These are phyloP conservation scores for Disparrhopalites patrizii DNA, from an alignment of 2,888 invertebrate species.

Conservation along the genomic window DNA sequence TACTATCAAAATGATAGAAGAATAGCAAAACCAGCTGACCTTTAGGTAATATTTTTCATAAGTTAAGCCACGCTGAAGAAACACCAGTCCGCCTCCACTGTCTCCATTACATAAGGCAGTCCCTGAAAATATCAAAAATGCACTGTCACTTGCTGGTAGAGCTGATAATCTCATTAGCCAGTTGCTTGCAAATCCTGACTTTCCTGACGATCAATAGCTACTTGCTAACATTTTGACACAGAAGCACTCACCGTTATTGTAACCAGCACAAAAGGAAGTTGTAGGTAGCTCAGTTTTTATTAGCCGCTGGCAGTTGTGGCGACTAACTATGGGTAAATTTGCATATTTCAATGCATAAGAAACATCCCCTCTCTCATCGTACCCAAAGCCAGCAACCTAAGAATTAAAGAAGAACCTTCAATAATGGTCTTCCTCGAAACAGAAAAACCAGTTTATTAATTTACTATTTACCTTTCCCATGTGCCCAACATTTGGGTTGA, in stretches of 20 bases:
- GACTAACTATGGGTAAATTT: neutral
- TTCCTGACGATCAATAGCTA: too few relatives aligned
- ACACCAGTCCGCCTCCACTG: neutral
- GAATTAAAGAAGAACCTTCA: neutral
- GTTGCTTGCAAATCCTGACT: too few relatives aligned
- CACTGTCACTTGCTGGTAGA: too few relatives aligned
- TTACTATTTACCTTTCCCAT: constrained; percentile 4
- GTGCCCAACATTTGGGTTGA: neutral
- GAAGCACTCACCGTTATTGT: neutral
- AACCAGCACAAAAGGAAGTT: constrained; percentile 1
- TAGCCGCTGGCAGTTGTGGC: neutral
- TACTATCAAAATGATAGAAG: neutral
- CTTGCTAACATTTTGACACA: too few relatives aligned
- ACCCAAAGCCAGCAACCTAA: constrained; percentile 14
- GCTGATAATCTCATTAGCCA: too few relatives aligned
- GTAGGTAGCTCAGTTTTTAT: neutral
- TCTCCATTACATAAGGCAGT: neutral
- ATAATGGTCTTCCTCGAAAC: too few relatives aligned
- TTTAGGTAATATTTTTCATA: constrained; percentile 9
- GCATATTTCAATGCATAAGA: constrained; percentile 4
- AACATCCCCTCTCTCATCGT: neutral
- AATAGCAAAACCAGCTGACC: too few relatives aligned
- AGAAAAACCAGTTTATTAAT: neutral
- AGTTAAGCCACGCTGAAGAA: neutral
- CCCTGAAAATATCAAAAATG: too few relatives aligned